Evolutionary conservation across 2,113 vertebrate genomes (phyloP), one percentile per base, ranked within the genome.

Genomic region (Micronycteris hirsuta): DNA sequence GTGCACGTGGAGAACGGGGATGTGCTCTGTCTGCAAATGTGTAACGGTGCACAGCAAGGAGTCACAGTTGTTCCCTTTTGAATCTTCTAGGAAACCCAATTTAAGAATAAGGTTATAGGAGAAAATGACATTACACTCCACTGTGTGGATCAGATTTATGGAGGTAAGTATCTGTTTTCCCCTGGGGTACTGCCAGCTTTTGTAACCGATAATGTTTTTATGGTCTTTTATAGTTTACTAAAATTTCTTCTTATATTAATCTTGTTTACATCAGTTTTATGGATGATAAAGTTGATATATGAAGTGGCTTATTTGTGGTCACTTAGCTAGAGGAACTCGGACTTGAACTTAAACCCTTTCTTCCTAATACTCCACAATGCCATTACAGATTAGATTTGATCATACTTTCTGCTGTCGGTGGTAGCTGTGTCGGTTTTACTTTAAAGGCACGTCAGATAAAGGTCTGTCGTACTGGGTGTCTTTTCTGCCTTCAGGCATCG

Each of bases 101-200:
- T 99, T 98, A 99, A 98, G 97, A 99, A 99, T 97, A 99, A 99
- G 93, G 98, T 99, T 17, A 97, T 99, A 95, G 99, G 99, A 97
- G 99, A 99, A 98, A 99, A 99, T 96, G 99, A 99, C 90, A 98
- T 99, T 96, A 99, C 99, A 33, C 98, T 99, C n/a, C 99, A 98
- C 87, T 99, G 99, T 65, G 98, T 99, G 90, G 99, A 99, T 97
- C 98, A 99, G 89, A 98, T 99, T 93, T 99, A 98, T 97, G 99
- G 99, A 98, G 99, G 99, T 99, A 98, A 89, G 97, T 96, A 76
- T 78, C 52, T 94, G 73, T 96, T 71, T 95, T 47, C 2, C n/a
- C 4, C 22, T 36, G 67, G 52, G 76, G 11, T 31, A 0, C 54
- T 81, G 56, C 19, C 36, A 61, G n/a, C 38, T 54, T 89, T 86